Evolutionary conservation across 2,113 vertebrate genomes (phyloP).

Genomic region (Sprattus sprattus): DNA sequence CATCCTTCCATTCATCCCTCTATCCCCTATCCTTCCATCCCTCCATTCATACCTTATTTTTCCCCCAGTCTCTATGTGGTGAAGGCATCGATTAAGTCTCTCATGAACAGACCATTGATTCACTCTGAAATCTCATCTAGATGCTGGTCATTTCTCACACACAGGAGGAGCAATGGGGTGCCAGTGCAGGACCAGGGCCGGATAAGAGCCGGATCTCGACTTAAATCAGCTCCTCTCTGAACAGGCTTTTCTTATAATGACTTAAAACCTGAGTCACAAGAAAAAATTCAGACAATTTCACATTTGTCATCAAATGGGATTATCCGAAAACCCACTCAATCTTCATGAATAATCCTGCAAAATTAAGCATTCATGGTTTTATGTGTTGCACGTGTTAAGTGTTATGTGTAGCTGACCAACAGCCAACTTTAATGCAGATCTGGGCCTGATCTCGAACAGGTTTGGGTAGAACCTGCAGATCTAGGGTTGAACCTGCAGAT

Average conservation of each 20-base stretch:
- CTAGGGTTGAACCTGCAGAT: too few relatives aligned
- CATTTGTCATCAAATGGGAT: background rate
- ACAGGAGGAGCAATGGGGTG: background rate
- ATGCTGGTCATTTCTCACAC: background rate
- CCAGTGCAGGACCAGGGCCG: background rate
- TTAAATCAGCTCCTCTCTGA: background rate
- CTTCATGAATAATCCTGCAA: background rate
- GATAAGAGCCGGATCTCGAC: background rate
- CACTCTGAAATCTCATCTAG: background rate
- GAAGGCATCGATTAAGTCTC: background rate
- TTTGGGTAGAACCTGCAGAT: background rate
- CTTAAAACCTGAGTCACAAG: background rate
- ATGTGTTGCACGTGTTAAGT: background rate
- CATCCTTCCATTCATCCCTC: background rate
- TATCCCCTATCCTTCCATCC: background rate
- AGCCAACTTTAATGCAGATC: background rate
- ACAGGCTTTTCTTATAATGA: background rate
- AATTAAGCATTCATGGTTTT: background rate
- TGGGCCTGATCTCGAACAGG: background rate
- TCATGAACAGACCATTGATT: conserved; percentile 17
- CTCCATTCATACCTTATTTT: background rate
- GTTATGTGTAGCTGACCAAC: background rate
- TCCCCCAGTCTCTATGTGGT: background rate
- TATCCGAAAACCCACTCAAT: background rate
- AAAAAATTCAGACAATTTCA: background rate